These are phyloP conservation scores for Rhopalosiphum padi DNA, from an alignment of 1,140 invertebrate species.

Conservation along the genomic window DNA sequence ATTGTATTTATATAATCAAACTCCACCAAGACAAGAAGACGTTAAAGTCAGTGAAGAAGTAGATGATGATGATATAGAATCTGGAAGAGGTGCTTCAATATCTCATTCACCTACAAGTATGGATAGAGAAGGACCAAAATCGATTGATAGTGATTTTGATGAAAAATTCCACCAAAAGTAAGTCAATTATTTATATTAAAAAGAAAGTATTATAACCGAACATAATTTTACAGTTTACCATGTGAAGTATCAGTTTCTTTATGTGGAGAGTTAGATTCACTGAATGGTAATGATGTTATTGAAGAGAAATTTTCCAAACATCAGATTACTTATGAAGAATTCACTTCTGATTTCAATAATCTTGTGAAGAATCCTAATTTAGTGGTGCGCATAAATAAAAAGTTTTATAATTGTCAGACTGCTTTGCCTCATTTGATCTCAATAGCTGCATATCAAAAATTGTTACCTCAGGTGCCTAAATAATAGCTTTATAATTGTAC, in stretches of 20 bases:
- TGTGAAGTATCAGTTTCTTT: constrained; percentile 77
- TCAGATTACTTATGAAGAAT: constrained; percentile 82
- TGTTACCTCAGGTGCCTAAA: constrained; percentile 48
- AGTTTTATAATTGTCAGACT: constrained; percentile 87
- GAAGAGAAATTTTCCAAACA: constrained; percentile 78
- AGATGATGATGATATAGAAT: constrained; percentile 85
- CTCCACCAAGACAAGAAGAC: constrained; percentile 53
- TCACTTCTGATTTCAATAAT: constrained; percentile 80
- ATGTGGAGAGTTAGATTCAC: constrained; percentile 76
- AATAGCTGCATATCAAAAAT: constrained; percentile 59
- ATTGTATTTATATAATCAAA: constrained; percentile 69
- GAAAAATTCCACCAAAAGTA: constrained; percentile 64
- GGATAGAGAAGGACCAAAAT: constrained; percentile 62
- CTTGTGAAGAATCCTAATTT: constrained; percentile 81
- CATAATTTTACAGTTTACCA: constrained; percentile 42
- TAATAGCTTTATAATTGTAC: background rate
- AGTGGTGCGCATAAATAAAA: constrained; percentile 85
- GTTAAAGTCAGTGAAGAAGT: constrained; percentile 36
- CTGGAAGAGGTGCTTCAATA: constrained; percentile 91
- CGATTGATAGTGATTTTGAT: constrained; percentile 81
- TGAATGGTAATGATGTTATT: constrained; percentile 67
- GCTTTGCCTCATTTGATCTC: constrained; percentile 88
- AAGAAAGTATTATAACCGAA: background rate
- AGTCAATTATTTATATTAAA: background rate
- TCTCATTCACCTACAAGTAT: constrained; percentile 91